Evolutionary conservation across 2,888 invertebrate genomes (phyloP), one percentile per base, ranked within the genome.

Genomic region (Habrosyne pyritoides): DNA sequence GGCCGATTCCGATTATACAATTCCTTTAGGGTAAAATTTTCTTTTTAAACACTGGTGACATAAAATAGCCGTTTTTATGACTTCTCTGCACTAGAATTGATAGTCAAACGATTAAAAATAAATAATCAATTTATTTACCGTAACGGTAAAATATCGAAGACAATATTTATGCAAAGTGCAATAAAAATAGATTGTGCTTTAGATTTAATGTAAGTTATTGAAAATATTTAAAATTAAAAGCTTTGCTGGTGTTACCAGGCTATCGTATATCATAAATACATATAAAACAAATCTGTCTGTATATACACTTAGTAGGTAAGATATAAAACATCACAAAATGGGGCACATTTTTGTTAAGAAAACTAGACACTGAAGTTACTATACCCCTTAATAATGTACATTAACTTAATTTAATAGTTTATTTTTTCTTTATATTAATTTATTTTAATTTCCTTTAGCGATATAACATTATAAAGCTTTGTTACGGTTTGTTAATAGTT

Each of bases 91-190:
- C 18, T 42, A 42, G 14, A 18, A 42, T 42, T 42, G 42, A 42
- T 42, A 42, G 36, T 56, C 53, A 50, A 8, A 21, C 54, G 55
- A 53, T 30, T 56, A 46, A 49, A 42, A 42, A 18, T n/a, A 30
- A 12, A 30, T 12, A 36, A 52, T 53, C 22, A 60, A 62, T 59
- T 61, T 30, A 58, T 60, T 60, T 68, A 72, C 67, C 60, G 36
- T 61, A 50, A 60, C 47, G 67, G 65, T 68, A 70, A 65, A 59
- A 67, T 52, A 70, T 73, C 63, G 67, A 81, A 79, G 84, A 84
- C 83, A 84, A 83, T 84, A 78, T 75, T 48, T 71, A 64, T 77
- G 68, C 74, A 74, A 77, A 81, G 81, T 84, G 84, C 84, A 83
- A 83, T 84, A 83, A 83, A n/a, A 7, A 61, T 72, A 60, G 68